Evolutionary conservation across 35 echinoderm and acorn worm genomes (phyloP).

Genomic region (Apostichopus japonicus): DNA sequence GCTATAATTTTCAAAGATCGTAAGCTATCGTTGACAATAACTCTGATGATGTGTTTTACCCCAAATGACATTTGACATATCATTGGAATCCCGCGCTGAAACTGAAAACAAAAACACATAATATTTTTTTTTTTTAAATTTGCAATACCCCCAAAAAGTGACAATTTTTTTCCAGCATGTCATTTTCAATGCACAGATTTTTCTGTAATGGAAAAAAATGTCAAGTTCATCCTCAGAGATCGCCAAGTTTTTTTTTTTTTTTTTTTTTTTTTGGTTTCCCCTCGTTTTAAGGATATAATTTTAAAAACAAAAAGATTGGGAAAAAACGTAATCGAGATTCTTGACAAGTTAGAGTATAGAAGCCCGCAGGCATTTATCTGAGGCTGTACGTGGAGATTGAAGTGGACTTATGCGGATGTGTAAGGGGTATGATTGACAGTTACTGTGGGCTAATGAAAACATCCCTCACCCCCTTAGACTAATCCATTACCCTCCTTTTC

Average conservation of each 20-base stretch:
- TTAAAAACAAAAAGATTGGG: neutral
- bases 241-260: neutral
- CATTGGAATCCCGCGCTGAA: too few species aligned
- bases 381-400: slow-evolving; percentile 28
- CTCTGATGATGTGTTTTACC: too few species aligned
- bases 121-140: too few species aligned
- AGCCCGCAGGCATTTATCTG: slow-evolving; percentile 14
- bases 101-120: too few species aligned
- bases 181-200: too few species aligned
- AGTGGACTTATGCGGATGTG: neutral
- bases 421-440: slow-evolving; percentile 24
- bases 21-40: too few species aligned
- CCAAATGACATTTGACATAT: too few species aligned
- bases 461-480: slow-evolving; percentile 31
- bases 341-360: slow-evolving; percentile 6
- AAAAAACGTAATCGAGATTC: slow-evolving; percentile 14
- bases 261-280: neutral
- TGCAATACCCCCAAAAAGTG: too few species aligned
- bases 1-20: too few species aligned
- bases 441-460: slow-evolving; percentile 45
- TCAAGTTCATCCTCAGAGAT: slow-evolving; percentile 36
- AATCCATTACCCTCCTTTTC: slow-evolving; percentile 34
- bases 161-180: too few species aligned
- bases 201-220: slow-evolving; percentile 10
- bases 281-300: neutral